These are phyloP conservation scores for Apteryx owenii DNA, from an alignment of 2,113 vertebrate genomes.

Conservation along the genomic window DNA sequence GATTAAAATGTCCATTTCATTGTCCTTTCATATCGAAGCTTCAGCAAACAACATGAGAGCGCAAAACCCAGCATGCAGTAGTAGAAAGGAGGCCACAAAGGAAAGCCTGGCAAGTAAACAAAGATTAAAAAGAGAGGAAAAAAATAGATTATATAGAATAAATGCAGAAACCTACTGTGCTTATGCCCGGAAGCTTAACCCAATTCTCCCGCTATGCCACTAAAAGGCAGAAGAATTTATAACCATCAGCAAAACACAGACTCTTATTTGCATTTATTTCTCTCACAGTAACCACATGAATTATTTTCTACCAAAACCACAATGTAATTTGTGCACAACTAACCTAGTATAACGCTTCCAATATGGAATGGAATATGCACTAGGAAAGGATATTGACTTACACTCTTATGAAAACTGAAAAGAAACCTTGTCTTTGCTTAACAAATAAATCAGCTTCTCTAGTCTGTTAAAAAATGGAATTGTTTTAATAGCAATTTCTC, in stretches of 20 bases:
- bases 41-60: slow-evolving; percentile 27
- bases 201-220: slow-evolving; percentile 5
- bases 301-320: background rate
- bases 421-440: background rate
- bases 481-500: background rate
- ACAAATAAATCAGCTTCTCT: background rate
- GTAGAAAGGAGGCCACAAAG: slow-evolving; percentile 9
- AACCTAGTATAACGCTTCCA: background rate
- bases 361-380: background rate
- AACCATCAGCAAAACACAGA: background rate
- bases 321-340: slow-evolving; percentile 32
- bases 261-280: slow-evolving; percentile 32
- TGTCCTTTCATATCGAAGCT: slow-evolving; percentile 38
- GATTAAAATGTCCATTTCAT: slow-evolving; percentile 42
- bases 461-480: background rate
- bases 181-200: slow-evolving; percentile 43
- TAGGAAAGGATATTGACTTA: background rate
- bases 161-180: slow-evolving; percentile 27
- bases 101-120: slow-evolving; percentile 52
- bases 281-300: background rate
- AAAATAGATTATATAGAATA: slow-evolving; percentile 28
- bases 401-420: background rate
- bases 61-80: background rate
- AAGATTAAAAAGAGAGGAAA: slow-evolving; percentile 25
- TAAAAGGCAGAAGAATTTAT: slow-evolving; percentile 14